Evolutionary conservation across 2,797 vertebrate species (phyloP).

Genomic region (Rhadinocentrus ornatus): DNA sequence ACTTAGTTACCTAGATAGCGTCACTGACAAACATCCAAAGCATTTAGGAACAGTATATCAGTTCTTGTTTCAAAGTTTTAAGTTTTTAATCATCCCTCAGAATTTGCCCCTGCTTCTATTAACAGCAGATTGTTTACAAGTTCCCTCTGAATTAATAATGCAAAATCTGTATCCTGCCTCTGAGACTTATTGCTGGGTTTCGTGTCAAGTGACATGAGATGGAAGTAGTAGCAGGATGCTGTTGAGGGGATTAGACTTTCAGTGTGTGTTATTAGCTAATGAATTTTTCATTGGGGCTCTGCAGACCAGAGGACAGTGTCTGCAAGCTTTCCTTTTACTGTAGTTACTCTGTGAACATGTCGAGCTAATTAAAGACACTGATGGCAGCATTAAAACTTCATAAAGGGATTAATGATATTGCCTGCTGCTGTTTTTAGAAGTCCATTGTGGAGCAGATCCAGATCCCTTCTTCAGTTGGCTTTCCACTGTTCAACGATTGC

Average conservation of each 20-base stretch:
- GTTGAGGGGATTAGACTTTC: constrained; percentile 34
- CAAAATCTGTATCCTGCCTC: constrained; percentile 53
- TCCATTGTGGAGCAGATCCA: constrained; percentile 37
- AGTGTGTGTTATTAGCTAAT: constrained; percentile 54
- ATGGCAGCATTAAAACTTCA: constrained; percentile 61
- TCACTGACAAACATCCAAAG: background rate
- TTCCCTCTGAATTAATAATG: constrained; percentile 65
- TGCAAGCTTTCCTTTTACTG: constrained; percentile 30
- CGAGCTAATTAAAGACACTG: constrained; percentile 60
- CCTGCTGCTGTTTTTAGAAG: constrained; percentile 54
- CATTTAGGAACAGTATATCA: background rate
- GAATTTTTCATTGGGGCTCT: constrained; percentile 59
- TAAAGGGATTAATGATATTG: constrained; percentile 43
- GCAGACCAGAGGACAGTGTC: constrained; percentile 13
- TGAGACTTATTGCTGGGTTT: constrained; percentile 35
- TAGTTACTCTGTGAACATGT: constrained; percentile 45
- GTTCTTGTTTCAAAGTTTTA: background rate
- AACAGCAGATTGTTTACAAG: constrained; percentile 58
- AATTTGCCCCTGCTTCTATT: constrained; percentile 13
- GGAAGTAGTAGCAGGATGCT: constrained; percentile 29
- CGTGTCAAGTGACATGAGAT: constrained; percentile 50
- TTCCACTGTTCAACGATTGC: constrained; percentile 20
- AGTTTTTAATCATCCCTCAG: constrained; percentile 6
- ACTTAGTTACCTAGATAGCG: background rate
- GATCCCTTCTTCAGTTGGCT: constrained; percentile 26